Percentiles rank a stretch among this genome's conserved stretches.
phyloP scores from a whole-genome alignment of 2,797 vertebrate genomes.

The Falco columbarius region DNA sequence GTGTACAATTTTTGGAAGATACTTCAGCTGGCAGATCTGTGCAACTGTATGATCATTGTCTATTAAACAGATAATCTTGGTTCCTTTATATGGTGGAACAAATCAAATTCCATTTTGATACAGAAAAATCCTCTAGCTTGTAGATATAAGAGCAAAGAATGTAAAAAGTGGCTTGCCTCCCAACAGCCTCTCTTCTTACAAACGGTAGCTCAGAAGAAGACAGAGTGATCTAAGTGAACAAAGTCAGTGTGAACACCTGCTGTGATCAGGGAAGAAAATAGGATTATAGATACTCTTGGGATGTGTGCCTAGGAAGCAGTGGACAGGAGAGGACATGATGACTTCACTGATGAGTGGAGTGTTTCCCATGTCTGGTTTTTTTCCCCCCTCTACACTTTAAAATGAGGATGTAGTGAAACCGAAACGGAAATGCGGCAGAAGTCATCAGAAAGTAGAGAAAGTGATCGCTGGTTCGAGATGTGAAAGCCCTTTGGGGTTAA shows the following conservation, averaged over 20 bases:
- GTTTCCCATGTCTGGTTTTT: rapidly evolving
- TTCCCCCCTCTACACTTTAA: rapidly evolving
- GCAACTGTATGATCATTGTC: neutral
- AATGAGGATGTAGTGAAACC: neutral
- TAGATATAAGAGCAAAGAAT: neutral
- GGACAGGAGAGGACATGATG: neutral
- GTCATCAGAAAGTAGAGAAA: neutral
- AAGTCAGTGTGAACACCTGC: neutral
- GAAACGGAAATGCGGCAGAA: neutral
- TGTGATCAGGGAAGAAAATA: neutral
- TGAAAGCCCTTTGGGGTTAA: neutral
- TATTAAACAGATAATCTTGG: rapidly evolving
- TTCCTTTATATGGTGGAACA: neutral
- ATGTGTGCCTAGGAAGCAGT: neutral
- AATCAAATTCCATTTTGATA: neutral
- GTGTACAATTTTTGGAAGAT: neutral
- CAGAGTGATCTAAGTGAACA: rapidly evolving
- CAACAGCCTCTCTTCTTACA: neutral
- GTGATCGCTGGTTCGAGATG: neutral
- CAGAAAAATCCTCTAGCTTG: neutral
- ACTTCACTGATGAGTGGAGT: neutral
- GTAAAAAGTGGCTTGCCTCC: neutral
- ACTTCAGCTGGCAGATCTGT: neutral
- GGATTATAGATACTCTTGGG: rapidly evolving
- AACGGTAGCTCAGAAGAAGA: neutral